Evolutionary conservation across 2,113 vertebrate genomes (phyloP).

Genomic region (Orthonyx spaldingii): DNA sequence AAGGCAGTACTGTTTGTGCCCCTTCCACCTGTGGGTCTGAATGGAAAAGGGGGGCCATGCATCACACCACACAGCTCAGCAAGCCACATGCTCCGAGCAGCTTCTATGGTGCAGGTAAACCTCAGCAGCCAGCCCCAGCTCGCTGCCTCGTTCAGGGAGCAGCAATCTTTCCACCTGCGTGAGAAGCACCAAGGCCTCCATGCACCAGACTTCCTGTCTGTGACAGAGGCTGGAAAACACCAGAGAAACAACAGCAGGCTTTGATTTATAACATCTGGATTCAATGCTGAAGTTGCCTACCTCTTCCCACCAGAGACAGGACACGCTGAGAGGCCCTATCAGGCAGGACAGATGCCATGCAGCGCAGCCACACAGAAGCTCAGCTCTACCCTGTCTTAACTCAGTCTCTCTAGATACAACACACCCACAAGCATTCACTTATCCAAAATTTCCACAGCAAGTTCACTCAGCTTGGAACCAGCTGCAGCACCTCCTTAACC

Average conservation of each 20-base stretch:
- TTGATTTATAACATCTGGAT: background rate
- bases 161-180: background rate
- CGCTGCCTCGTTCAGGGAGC: background rate
- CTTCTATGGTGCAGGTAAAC: background rate
- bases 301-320: background rate
- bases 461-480: background rate
- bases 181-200: background rate
- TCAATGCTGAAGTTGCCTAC: background rate
- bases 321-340: background rate
- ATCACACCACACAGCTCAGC: conserved; percentile 50
- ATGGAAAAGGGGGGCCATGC: background rate
- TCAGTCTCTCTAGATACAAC: background rate
- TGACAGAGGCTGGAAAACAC: background rate
- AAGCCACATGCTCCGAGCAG: conserved; percentile 41
- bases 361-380: conserved; percentile 27
- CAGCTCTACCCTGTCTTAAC: background rate
- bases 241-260: background rate
- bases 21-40: background rate
- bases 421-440: background rate
- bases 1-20: background rate
- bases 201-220: background rate
- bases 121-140: background rate
- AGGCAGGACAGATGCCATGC: conserved; percentile 32
- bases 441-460: background rate
- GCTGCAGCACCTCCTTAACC: background rate